A percentile compares a stretch with the other conserved stretches of the same genome.
Evolutionary conservation across 2,888 invertebrate species (phyloP).

Genomic region (Phengaris alcon): DNA sequence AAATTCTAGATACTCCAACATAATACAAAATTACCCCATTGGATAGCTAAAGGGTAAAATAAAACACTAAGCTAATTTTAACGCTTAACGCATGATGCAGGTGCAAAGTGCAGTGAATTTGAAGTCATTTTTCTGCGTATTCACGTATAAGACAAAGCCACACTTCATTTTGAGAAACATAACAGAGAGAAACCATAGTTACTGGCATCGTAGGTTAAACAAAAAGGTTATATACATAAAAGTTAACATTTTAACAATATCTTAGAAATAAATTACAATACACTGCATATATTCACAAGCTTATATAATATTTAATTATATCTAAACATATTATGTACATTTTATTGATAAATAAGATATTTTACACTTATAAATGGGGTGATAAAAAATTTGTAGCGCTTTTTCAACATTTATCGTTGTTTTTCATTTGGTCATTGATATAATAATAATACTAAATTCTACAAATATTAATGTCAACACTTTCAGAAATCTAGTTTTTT

Average conservation of each 20-base stretch:
- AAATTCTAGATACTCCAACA: too few species aligned
- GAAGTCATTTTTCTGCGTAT: neutral
- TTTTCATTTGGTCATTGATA: neutral
- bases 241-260: slow-evolving; percentile 58
- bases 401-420: slow-evolving; percentile 9
- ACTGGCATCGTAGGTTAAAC: slow-evolving; percentile 54
- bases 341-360: slow-evolving; percentile 3
- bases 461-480: neutral
- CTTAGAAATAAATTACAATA: slow-evolving; percentile 61
- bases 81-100: too few species aligned
- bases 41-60: too few species aligned
- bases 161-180: neutral
- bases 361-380: neutral
- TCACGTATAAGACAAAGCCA: neutral
- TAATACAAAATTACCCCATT: too few species aligned
- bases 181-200: slow-evolving; percentile 40
- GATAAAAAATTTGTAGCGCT: slow-evolving; percentile 19
- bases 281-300: slow-evolving; percentile 64
- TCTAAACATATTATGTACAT: slow-evolving; percentile 29
- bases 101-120: too few species aligned
- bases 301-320: slow-evolving; percentile 37
- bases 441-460: slow-evolving; percentile 4
- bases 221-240: slow-evolving; percentile 45
- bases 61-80: too few species aligned
- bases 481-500: neutral